Conservation (phyloP, 2,888 invertebrate genomes). For the Eilema depressum region DNA sequence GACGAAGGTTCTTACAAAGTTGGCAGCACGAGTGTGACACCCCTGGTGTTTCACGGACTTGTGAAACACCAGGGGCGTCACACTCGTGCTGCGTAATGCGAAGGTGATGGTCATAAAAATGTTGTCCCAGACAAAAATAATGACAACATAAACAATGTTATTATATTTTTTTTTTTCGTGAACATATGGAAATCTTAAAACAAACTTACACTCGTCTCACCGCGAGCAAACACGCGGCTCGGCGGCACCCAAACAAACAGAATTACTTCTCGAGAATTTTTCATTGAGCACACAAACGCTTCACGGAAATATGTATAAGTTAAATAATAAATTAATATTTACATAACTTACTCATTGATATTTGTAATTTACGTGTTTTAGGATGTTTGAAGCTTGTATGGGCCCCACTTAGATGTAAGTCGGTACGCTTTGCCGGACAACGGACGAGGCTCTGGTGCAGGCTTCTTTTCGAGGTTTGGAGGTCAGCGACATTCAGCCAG, state of each 20-base stretch:
- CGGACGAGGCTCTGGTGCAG: not conserved
- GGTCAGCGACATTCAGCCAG: no score
- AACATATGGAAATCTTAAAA: slow-evolving; percentile 13
- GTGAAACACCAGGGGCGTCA: no score
- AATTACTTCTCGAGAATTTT: slow-evolving; percentile 15
- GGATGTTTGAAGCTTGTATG: not conserved
- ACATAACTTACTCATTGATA: slow-evolving; percentile 1
- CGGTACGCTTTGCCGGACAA: no score
- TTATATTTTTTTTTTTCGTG: slow-evolving; percentile 7
- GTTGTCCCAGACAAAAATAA: not conserved
- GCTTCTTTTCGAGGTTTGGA: no score
- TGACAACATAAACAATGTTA: not conserved
- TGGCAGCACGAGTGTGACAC: no score
- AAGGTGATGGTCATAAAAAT: not conserved
- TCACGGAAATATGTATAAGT: slow-evolving; percentile 17
- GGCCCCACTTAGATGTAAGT: not conserved
- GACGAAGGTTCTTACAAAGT: no score
- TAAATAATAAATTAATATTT: slow-evolving; percentile 11
- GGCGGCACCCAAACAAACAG: slow-evolving; percentile 16
- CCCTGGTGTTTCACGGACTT: no score
- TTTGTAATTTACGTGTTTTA: not conserved
- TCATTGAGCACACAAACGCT: slow-evolving; percentile 16
- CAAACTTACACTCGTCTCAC: slow-evolving; percentile 9
- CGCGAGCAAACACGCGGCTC: slow-evolving; percentile 8
- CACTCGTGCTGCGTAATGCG: no score